Evolutionary conservation across 2,797 vertebrate species (phyloP).

Genomic region (Sebastes itinus): DNA sequence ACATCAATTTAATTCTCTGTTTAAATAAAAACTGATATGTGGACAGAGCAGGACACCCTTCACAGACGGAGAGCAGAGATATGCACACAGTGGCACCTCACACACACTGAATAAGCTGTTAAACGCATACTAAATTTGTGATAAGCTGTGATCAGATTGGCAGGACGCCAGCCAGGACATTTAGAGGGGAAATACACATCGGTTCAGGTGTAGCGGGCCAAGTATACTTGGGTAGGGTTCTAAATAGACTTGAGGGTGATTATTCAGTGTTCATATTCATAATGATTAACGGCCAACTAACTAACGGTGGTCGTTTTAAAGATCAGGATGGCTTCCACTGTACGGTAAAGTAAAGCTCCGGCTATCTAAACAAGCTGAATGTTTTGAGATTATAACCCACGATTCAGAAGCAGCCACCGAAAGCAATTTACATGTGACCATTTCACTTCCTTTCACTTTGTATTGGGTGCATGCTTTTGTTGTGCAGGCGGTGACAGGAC

Average conservation of each 20-base stretch:
- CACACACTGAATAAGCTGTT: conserved; percentile 9
- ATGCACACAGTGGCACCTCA: neutral
- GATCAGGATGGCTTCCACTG: neutral
- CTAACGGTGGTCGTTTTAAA: neutral
- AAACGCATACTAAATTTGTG: conserved; percentile 21
- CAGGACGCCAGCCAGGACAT: conserved; percentile 8
- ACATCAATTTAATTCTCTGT: conserved; percentile 15
- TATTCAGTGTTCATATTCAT: neutral
- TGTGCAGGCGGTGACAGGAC: neutral
- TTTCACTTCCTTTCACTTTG: conserved; percentile 9
- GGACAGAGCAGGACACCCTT: conserved; percentile 10
- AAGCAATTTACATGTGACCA: conserved; percentile 33
- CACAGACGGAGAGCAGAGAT: conserved; percentile 17
- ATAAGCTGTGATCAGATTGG: conserved; percentile 32
- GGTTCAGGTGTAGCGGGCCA: conserved; percentile 1
- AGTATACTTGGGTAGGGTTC: neutral
- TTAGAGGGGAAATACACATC: conserved; percentile 25
- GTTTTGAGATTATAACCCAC: neutral
- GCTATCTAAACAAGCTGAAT: neutral
- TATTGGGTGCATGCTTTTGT: neutral
- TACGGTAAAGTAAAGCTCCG: neutral
- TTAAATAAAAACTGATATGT: conserved; percentile 13
- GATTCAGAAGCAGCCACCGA: neutral
- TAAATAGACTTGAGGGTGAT: neutral
- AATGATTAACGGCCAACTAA: neutral